Evolutionary conservation across 2,888 invertebrate genomes (phyloP).

Genomic region (Plebejus argus): DNA sequence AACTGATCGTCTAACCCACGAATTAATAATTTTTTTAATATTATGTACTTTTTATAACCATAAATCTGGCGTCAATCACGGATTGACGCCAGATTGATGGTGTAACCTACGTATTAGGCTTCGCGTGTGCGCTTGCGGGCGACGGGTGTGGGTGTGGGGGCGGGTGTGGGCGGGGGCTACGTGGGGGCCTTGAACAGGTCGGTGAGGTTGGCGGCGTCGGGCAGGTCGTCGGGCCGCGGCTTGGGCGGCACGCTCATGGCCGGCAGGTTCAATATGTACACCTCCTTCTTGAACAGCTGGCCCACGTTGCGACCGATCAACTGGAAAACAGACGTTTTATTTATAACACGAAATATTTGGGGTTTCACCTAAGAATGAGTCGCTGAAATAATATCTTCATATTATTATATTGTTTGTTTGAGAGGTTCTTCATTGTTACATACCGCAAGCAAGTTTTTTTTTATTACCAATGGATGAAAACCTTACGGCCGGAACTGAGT

Average conservation of each 20-base stretch:
- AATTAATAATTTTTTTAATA: too few species aligned
- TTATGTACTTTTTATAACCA: too few species aligned
- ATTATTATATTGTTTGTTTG: too few species aligned
- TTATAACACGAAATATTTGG: not conserved
- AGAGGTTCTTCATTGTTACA: too few species aligned
- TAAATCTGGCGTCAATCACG: too few species aligned
- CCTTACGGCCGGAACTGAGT: too few species aligned
- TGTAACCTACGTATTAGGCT: not conserved
- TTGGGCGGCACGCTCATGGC: constrained; percentile 76
- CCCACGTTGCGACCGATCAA: constrained; percentile 92
- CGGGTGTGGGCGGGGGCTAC: constrained; percentile 60
- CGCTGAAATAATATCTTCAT: too few species aligned
- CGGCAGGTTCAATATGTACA: constrained; percentile 92
- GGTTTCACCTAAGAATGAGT: too few species aligned
- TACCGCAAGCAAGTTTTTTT: too few species aligned
- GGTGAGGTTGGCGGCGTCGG: constrained; percentile 62
- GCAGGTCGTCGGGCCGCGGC: constrained; percentile 56
- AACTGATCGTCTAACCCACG: too few species aligned
- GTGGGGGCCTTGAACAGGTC: constrained; percentile 56
- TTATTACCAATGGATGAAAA: too few species aligned
- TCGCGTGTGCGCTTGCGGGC: not conserved
- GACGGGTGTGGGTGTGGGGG: constrained; percentile 55
- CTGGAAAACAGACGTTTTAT: constrained; percentile 60
- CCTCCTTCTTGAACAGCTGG: constrained; percentile 93
- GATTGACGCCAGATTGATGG: too few species aligned